These are phyloP conservation scores for Capromys pilorides DNA, from an alignment of 2,797 vertebrate species.

Conservation along the genomic window DNA sequence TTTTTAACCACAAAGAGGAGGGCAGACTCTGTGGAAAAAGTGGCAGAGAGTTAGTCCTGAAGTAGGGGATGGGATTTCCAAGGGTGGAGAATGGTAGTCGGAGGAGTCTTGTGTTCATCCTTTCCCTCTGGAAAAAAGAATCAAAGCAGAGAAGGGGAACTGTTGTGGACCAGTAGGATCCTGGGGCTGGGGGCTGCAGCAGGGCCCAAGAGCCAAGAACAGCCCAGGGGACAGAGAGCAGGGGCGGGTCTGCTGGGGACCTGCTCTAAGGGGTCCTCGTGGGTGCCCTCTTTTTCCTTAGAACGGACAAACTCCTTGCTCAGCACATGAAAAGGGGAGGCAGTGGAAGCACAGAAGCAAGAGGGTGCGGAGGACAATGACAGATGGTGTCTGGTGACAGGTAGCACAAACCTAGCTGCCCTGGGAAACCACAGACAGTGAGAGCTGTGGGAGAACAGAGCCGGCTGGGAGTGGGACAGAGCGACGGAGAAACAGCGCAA, in stretches of 20 bases:
- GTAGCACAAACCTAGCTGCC: background rate
- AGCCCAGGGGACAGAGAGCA: background rate
- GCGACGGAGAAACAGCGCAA: background rate
- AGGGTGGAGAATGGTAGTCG: background rate
- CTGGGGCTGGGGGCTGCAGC: rapidly evolving
- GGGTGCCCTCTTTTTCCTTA: background rate
- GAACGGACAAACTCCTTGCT: background rate
- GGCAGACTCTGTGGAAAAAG: background rate
- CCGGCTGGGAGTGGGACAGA: background rate
- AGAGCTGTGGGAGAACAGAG: background rate
- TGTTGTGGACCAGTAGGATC: background rate
- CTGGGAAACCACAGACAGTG: background rate
- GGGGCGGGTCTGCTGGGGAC: background rate
- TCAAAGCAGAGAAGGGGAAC: background rate
- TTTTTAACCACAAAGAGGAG: conserved; percentile 53
- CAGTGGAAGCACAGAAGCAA: background rate
- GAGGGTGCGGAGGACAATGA: background rate
- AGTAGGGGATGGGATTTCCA: conserved; percentile 25
- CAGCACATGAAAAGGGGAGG: background rate
- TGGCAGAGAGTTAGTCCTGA: background rate
- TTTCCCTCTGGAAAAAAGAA: conserved; percentile 31
- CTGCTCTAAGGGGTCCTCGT: background rate
- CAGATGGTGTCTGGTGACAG: rapidly evolving
- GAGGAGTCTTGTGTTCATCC: background rate
- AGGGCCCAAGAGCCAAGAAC: background rate